These are phyloP conservation scores for Sciaenops ocellatus DNA, from an alignment of 2,797 vertebrate species.

Conservation along the genomic window DNA sequence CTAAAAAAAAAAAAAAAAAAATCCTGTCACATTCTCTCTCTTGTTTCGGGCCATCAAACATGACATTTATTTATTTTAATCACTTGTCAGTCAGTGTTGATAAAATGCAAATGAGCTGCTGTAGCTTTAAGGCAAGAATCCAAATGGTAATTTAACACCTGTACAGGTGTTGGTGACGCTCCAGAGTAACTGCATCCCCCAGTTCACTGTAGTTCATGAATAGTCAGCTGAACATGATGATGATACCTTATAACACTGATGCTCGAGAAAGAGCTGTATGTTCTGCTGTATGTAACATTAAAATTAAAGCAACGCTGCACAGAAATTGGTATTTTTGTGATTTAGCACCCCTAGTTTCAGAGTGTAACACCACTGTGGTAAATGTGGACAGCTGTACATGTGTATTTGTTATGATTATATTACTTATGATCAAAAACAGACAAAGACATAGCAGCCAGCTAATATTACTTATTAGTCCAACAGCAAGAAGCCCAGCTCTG, in stretches of 20 bases:
- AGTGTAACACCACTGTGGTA: no score
- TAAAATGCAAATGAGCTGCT: neutral
- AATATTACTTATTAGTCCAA: no score
- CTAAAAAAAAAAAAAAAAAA: neutral
- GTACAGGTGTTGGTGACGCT: neutral
- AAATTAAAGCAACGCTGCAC: neutral
- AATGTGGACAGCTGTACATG: no score
- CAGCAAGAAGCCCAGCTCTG: no score
- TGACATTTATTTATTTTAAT: neutral
- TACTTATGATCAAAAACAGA: no score
- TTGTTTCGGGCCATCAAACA: neutral
- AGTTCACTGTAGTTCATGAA: neutral
- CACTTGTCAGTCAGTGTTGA: neutral
- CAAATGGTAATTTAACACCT: neutral
- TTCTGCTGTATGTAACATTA: neutral
- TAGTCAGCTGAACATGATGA: neutral
- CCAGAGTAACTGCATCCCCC: neutral
- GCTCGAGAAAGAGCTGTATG: neutral
- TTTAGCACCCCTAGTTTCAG: no score
- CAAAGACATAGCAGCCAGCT: no score
- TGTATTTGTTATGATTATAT: no score
- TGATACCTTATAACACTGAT: neutral
- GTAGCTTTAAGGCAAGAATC: neutral
- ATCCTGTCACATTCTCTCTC: neutral
- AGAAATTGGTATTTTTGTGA: no score